Percentiles rank a stretch among this genome's conserved stretches.
Conservation (phyloP, 2,797 vertebrate species). For the Microcaecilia unicolor region DNA sequence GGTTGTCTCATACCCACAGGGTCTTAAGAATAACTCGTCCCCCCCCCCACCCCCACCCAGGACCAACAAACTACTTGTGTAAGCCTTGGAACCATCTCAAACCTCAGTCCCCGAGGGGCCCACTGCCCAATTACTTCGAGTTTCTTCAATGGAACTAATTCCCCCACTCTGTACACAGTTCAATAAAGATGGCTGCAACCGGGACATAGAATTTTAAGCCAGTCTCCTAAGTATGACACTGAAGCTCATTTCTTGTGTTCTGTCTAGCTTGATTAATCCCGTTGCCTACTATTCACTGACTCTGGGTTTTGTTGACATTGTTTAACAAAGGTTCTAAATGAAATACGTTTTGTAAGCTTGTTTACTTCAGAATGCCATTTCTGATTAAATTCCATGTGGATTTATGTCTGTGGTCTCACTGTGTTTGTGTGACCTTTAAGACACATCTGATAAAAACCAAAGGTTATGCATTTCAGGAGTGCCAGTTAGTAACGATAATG, state of each 20-base stretch:
- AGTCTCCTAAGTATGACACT: conserved; percentile 28
- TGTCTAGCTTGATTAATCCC: conserved; percentile 50
- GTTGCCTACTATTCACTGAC: conserved; percentile 40
- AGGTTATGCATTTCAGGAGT: conserved; percentile 48
- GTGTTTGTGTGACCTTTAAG: conserved; percentile 57
- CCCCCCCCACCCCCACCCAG: no score
- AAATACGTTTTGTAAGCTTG: conserved; percentile 52
- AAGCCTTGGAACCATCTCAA: no score
- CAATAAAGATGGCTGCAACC: no score
- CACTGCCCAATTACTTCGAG: no score
- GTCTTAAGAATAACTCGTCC: no score
- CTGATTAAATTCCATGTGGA: conserved; percentile 64
- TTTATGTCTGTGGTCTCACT: conserved; percentile 51
- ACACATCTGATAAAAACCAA: conserved; percentile 56
- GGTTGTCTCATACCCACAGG: no score
- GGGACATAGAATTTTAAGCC: conserved; percentile 23
- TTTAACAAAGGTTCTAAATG: conserved; percentile 41
- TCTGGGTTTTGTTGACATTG: conserved; percentile 36
- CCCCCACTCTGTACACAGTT: no score
- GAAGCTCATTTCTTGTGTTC: conserved; percentile 42
- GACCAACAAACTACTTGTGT: no score
- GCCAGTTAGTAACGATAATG: conserved; percentile 46
- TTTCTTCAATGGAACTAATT: no score
- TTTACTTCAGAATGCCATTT: conserved; percentile 52
- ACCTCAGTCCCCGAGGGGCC: no score